Conservation (phyloP, 2,797 vertebrate species). For the Catamblyrhynchus diadema region DNA sequence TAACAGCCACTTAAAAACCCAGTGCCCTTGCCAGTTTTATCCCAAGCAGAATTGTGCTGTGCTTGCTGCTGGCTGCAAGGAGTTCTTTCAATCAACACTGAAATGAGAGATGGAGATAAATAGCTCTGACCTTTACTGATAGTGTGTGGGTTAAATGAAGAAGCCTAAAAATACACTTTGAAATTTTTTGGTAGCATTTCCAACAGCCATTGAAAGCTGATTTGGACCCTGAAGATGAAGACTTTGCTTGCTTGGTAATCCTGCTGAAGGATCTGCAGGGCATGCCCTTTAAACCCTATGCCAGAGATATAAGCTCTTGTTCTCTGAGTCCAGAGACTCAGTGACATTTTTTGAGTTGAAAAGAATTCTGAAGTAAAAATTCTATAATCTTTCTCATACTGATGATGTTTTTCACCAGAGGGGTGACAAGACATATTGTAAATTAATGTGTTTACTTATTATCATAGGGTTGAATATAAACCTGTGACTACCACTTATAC, state of each 20-base stretch:
- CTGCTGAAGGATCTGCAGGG: not conserved
- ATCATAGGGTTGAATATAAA: not conserved
- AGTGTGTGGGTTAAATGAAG: not conserved
- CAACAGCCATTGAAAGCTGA: not conserved
- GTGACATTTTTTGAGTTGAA: not conserved
- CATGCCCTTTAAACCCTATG: not conserved
- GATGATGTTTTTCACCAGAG: not conserved
- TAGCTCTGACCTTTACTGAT: not conserved
- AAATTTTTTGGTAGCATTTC: not conserved
- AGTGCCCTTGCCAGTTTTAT: not conserved
- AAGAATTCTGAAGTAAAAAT: not conserved
- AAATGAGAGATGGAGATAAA: not conserved
- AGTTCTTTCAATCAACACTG: not conserved
- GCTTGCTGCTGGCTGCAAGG: not conserved
- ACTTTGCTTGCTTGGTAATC: not conserved
- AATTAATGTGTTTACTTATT: not conserved
- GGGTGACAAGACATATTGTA: not conserved
- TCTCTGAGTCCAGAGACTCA: not conserved
- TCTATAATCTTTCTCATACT: not conserved
- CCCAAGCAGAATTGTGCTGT: not conserved
- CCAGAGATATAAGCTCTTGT: not conserved
- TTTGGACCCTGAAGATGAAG: not conserved
- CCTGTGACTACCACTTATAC: not conserved
- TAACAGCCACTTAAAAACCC: slow-evolving; percentile 20
- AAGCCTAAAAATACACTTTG: not conserved